Conservation (phyloP, 2,113 vertebrate genomes). For the Paradoxurus hermaphroditus region DNA sequence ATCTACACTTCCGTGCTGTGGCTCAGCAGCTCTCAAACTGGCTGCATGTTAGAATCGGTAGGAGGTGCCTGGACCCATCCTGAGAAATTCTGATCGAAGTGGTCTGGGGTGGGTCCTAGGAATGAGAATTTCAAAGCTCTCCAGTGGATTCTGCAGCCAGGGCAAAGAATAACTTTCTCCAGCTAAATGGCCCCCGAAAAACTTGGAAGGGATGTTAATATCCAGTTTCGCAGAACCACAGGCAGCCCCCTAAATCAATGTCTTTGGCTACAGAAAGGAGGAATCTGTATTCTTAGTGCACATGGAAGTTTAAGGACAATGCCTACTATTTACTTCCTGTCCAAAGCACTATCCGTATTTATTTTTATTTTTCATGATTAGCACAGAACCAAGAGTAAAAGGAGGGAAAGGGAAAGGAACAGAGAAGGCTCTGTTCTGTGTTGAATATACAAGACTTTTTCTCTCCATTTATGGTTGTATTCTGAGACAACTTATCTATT, state of each 20-base stretch:
- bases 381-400: background rate
- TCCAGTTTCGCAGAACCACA: background rate
- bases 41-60: background rate
- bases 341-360: background rate
- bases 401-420: background rate
- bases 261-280: background rate
- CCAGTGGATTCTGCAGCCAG: background rate
- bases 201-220: background rate
- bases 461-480: background rate
- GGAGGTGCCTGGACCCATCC: background rate
- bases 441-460: constrained; percentile 8
- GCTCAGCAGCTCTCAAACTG: background rate
- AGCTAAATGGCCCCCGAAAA: background rate
- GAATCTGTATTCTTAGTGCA: background rate
- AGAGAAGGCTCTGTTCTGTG: background rate
- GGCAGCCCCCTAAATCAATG: background rate
- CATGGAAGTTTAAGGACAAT: background rate
- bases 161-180: background rate
- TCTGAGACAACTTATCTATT: constrained; percentile 17
- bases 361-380: background rate
- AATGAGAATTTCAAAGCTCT: background rate
- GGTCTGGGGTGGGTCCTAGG: background rate
- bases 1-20: background rate
- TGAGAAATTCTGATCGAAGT: background rate
- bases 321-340: background rate